These are phyloP conservation scores for Drosophila flavopinicola DNA, from an alignment of 2,888 invertebrate genomes.

Conservation along the genomic window DNA sequence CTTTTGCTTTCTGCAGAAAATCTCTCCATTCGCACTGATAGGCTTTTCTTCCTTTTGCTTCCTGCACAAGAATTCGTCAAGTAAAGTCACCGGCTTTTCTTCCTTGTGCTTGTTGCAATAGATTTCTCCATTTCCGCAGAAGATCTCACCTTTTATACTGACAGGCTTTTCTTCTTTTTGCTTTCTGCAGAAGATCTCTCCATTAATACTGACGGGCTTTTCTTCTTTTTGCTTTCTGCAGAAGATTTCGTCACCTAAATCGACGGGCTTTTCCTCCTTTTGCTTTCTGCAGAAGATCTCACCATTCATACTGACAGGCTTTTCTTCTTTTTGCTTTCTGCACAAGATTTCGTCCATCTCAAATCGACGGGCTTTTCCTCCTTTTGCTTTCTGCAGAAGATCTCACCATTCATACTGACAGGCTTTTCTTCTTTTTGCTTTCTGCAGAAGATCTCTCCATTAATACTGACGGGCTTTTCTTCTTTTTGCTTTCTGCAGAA, in stretches of 20 bases:
- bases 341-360: too few relatives aligned
- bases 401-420: not conserved
- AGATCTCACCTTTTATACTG: not conserved
- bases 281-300: not conserved
- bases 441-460: not conserved
- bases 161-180: slow-evolving; percentile 1
- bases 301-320: not conserved
- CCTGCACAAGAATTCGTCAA: not conserved
- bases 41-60: slow-evolving; percentile 17
- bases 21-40: not conserved
- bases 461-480: too few relatives aligned
- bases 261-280: not conserved
- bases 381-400: not conserved
- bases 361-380: not conserved
- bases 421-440: slow-evolving; percentile 7
- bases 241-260: not conserved
- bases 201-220: not conserved
- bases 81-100: not conserved
- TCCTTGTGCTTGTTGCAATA: slow-evolving; percentile 3
- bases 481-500: not conserved
- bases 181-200: not conserved
- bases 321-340: slow-evolving; percentile 8
- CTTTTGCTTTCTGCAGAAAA: not conserved
- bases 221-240: slow-evolving; percentile 6
- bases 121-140: not conserved